Percentiles rank a stretch among this genome's conserved stretches.
Evolutionary conservation across 2,113 vertebrate species (phyloP).

Genomic region (Apistogramma diplotaenia): DNA sequence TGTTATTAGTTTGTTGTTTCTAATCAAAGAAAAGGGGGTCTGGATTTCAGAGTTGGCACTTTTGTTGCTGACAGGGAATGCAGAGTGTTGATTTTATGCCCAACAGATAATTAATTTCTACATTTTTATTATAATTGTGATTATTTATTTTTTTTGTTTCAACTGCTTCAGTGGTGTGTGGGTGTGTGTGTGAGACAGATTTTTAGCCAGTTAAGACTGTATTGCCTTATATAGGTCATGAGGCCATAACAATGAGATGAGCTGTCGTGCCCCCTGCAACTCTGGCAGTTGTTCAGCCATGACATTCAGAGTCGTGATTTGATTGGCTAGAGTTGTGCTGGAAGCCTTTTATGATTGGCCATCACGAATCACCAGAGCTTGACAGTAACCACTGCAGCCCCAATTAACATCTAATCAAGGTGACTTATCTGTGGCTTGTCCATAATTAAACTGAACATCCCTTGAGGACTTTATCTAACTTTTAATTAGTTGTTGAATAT

Average conservation of each 20-base stretch:
- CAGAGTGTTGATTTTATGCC: background rate
- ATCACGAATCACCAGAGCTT: slow-evolving; percentile 45
- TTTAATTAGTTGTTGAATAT: no score
- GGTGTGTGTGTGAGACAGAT: background rate
- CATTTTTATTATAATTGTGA: background rate
- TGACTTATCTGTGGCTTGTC: background rate
- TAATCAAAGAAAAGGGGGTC: background rate
- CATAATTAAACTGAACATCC: background rate
- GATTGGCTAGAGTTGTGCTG: slow-evolving; percentile 47
- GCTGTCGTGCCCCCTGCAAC: slow-evolving; percentile 46
- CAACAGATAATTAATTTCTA: background rate
- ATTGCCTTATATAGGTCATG: slow-evolving; percentile 69
- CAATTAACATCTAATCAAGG: background rate
- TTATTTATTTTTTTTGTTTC: background rate
- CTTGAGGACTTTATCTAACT: background rate
- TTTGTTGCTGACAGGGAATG: background rate
- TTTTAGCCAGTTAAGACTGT: slow-evolving; percentile 12
- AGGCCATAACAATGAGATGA: slow-evolving; percentile 68
- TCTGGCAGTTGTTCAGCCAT: slow-evolving; percentile 36
- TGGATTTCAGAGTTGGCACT: background rate
- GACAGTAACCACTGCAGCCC: background rate
- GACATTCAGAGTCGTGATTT: background rate
- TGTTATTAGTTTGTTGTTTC: background rate
- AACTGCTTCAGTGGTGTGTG: background rate
- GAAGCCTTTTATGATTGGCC: slow-evolving; percentile 47